Percentiles rank a stretch among this genome's conserved stretches.
Conservation (phyloP, 2,888 invertebrate species). For the Erannis defoliaria region DNA sequence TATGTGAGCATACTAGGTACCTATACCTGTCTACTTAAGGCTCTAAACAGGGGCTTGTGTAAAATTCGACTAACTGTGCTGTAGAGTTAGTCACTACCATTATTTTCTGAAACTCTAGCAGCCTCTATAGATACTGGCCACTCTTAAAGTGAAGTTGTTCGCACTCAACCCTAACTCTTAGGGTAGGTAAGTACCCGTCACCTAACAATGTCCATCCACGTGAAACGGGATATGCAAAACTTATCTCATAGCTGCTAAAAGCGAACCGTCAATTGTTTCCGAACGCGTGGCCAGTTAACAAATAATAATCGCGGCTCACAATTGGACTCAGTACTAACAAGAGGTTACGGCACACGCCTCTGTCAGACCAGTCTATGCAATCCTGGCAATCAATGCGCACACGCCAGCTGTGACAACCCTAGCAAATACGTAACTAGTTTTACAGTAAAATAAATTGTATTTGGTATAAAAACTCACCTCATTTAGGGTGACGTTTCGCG, state of each 20-base stretch:
- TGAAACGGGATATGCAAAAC: constrained; percentile 71
- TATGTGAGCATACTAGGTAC: too few relatives aligned
- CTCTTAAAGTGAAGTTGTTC: neutral
- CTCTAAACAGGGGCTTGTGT: too few relatives aligned
- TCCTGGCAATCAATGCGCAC: constrained; percentile 77
- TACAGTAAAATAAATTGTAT: constrained; percentile 7
- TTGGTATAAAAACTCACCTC: constrained; percentile 2
- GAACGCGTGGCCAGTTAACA: constrained; percentile 84
- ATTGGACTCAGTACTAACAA: constrained; percentile 78
- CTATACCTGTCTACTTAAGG: too few relatives aligned
- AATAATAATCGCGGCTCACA: constrained; percentile 79
- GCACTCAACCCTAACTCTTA: neutral
- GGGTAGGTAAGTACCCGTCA: constrained; percentile 13
- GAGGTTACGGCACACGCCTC: constrained; percentile 66
- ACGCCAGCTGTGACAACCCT: constrained; percentile 57
- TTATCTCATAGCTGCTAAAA: constrained; percentile 71
- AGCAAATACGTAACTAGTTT: constrained; percentile 42
- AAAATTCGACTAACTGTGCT: too few relatives aligned
- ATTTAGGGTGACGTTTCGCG: constrained; percentile 1
- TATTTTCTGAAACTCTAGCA: too few relatives aligned
- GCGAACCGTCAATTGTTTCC: constrained; percentile 82
- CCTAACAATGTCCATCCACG: constrained; percentile 49
- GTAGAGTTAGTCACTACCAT: too few relatives aligned
- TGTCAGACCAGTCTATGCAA: constrained; percentile 72
- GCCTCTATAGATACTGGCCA: too few relatives aligned